phyloP scores from a whole-genome alignment of 2,113 vertebrate genomes.

The Emydura subglobosa region DNA sequence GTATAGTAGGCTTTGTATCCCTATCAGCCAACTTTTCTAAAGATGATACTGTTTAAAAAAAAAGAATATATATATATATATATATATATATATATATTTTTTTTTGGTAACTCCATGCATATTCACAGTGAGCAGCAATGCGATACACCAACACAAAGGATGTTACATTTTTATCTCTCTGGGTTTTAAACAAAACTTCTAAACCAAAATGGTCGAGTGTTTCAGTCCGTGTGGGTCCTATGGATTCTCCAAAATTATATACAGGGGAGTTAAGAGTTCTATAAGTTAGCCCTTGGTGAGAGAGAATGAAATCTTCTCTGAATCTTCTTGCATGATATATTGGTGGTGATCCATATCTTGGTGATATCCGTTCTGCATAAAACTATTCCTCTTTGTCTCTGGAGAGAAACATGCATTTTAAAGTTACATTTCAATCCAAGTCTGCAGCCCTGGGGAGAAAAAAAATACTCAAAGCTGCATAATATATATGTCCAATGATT shows the following conservation, averaged over 20 bases:
- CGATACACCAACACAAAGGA: neutral
- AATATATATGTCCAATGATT: slow-evolving; percentile 53
- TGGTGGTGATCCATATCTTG: neutral
- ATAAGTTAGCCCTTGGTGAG: slow-evolving; percentile 16
- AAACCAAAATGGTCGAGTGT: neutral
- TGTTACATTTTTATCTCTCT: neutral
- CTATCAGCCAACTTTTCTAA: neutral
- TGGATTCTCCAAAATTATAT: neutral
- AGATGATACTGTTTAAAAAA: neutral
- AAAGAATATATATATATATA: no score
- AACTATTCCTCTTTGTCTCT: slow-evolving; percentile 65
- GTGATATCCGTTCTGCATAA: slow-evolving; percentile 57
- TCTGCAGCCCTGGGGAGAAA: slow-evolving; percentile 55
- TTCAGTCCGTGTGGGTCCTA: neutral
- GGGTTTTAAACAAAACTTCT: neutral
- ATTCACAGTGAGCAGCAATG: neutral
- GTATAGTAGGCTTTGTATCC: neutral
- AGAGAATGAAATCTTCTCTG: slow-evolving; percentile 52
- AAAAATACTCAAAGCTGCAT: slow-evolving; percentile 64
- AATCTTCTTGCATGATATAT: slow-evolving; percentile 54
- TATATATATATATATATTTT: no score
- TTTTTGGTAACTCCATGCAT: no score
- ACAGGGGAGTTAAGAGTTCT: neutral
- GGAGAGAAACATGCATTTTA: slow-evolving; percentile 60
- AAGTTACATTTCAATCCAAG: slow-evolving; percentile 70